Base-by-base conservation (phyloP, 2,888 invertebrate genomes). In the Smittia sp. region DNA sequence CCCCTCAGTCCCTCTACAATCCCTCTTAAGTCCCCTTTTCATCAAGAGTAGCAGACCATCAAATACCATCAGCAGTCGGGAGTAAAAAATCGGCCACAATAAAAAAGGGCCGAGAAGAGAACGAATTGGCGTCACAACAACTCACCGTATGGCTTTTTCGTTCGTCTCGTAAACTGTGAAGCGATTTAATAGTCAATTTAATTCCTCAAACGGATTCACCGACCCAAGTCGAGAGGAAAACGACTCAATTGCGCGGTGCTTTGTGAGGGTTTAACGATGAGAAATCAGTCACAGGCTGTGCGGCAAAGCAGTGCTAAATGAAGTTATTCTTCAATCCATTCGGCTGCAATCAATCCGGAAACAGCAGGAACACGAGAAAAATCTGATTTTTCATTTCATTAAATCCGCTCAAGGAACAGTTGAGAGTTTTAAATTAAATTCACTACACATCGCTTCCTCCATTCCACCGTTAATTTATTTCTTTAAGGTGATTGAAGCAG, bases 401-500 rank as follows among this genome's bases (percentile, higher is more conserved):
- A 9, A 58, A 58, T 22, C 58, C 58, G 58, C 58, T 22, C 58
- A 58, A 22, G 22, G n/a, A 11, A 15, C 6, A 46, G 2, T n/a
- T 11, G n/a, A 46, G 46, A 46, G 11, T 46, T 58, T 58, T 58
- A 58, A 58, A 58, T 58, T 58, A 58, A 58, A 58, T 58, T 58
- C 58, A 58, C 22, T 58, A 22, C 58, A 58, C 58, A 58, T 58
- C 58, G 58, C 58, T 58, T 58, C 22, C 58, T 20, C 22, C 18
- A 4, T n/a, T 58, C 22, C n/a, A 1, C 22, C 18, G 18, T 58
- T 58, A 58, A 58, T 58, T 58, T 58, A 58, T 58, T 58, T 58
- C 58, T 58, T 58, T 58, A 58, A 58, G 58, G 58, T 58, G 58
- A 58, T 58, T 58, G 58, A 58, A 22, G 58, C 58, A 58, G 58